Evolutionary conservation across 2,113 vertebrate genomes (phyloP), one percentile per base, ranked within the genome.

Genomic region (Neogobius melanostomus): DNA sequence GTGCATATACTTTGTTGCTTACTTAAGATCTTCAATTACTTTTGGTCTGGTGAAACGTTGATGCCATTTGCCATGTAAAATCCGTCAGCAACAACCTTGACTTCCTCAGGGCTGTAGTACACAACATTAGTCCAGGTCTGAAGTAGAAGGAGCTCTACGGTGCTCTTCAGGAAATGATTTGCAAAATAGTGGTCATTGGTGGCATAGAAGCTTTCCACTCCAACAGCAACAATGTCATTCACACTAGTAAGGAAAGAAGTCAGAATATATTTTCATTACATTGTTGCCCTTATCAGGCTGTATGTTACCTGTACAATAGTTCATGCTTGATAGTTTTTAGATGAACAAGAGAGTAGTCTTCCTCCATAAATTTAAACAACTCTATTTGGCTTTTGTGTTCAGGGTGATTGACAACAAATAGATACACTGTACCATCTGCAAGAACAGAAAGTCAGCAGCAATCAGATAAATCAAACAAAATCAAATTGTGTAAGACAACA

Each of bases 321-420:
- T 95, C 88, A 0, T 98, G 96, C 54, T 63, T 92, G 76, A 98
- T 86, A 7, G 96, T 97, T 91, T 95, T 96, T 82, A 96, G 61
- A 76, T 98, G 90, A 15, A 88, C 6, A 11, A 98, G 91, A 77
- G 94, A 88, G 71, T 67, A 85, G n/a, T 94, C 92, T 5, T 97
- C 91, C 65, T 95, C 93, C 15, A 92, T 70, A 87, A 95, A 97
- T 78, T 80, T 90, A 85, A 99, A 99, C 67, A 95, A 67, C 76
- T 98, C 96, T 15, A 98, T 90, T 0, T 95, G 95, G 80, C 92
- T 94, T 69, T 90, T 90, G 56, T 79, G 74, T 15, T 94, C 80
- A 73, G 96, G 96, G 75, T 98, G 98, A 91, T 92, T 99, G 71
- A 97, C 95, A 66, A 96, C 94, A 68, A 95, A 98, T 51, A 98